phyloP scores from a whole-genome alignment of 2,797 vertebrate genomes.

The Eurystomus glaucurus region DNA sequence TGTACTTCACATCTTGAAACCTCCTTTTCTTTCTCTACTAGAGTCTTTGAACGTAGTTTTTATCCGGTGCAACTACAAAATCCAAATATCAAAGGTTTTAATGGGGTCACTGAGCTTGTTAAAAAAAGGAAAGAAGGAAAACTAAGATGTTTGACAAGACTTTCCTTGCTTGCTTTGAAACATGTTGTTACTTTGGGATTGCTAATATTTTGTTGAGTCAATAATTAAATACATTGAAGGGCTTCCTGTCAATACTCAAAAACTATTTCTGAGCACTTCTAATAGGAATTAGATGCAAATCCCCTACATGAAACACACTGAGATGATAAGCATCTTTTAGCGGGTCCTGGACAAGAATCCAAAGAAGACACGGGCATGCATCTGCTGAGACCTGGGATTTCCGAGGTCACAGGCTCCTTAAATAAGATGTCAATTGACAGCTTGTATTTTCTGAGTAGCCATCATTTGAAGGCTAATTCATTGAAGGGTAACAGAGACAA shows the following conservation, averaged over 20 bases:
- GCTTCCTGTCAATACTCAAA: neutral
- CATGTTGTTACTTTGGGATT: neutral
- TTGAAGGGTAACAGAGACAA: neutral
- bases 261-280: neutral
- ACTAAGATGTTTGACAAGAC: neutral
- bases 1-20: neutral
- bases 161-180: neutral
- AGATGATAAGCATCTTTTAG: neutral
- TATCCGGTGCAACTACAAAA: neutral
- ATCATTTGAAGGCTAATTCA: neutral
- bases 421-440: neutral
- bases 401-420: neutral
- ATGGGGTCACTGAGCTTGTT: neutral
- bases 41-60: neutral
- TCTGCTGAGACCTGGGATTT: neutral
- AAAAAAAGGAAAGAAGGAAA: neutral
- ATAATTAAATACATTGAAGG: neutral
- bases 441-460: neutral
- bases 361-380: neutral
- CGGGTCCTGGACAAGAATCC: neutral
- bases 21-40: neutral
- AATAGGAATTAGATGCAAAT: neutral
- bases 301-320: neutral
- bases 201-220: neutral
- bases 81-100: neutral